Percentiles rank a stretch among this genome's conserved stretches.
Evolutionary conservation across 2,888 invertebrate species (phyloP).

Genomic region (Calephelis perditalis): DNA sequence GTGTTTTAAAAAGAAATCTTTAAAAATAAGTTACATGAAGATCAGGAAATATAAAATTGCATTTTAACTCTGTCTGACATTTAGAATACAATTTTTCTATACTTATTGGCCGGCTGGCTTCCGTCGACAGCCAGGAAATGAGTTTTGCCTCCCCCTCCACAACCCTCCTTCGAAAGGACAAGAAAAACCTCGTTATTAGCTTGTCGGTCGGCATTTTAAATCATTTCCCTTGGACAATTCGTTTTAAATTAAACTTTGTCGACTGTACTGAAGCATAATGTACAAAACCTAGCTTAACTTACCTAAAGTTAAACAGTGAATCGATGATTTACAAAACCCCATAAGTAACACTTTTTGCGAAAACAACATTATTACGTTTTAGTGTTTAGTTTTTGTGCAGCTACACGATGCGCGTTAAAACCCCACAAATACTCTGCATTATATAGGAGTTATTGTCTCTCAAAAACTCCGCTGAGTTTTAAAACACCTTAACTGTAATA

Average conservation of each 20-base stretch:
- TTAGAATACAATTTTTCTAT: conserved; percentile 60
- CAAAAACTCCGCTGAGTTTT: too few relatives aligned
- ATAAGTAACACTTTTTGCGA: too few relatives aligned
- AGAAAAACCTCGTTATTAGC: conserved; percentile 59
- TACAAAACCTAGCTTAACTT: too few relatives aligned
- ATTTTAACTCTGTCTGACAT: conserved; percentile 47
- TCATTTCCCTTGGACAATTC: conserved; percentile 26
- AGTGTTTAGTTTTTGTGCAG: too few relatives aligned
- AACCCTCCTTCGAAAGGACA: conserved; percentile 37
- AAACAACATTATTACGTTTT: too few relatives aligned
- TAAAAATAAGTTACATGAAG: conserved; percentile 23
- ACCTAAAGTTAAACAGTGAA: too few relatives aligned
- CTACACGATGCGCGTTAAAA: too few relatives aligned
- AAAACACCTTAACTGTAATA: too few relatives aligned
- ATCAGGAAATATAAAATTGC: conserved; percentile 53
- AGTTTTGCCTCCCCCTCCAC: conserved; percentile 48
- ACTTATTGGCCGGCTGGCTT: conserved; percentile 62
- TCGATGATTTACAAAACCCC: too few relatives aligned
- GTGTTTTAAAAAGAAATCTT: not conserved
- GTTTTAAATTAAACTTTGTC: conserved; percentile 21
- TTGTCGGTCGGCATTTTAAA: conserved; percentile 50
- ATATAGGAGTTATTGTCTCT: too few relatives aligned
- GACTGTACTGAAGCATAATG: too few relatives aligned
- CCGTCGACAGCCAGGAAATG: conserved; percentile 69
- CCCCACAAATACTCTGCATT: too few relatives aligned